Conservation (phyloP, 30 jellyfish, hydroid and myxozoan species). For the Hydractinia echinata region DNA sequence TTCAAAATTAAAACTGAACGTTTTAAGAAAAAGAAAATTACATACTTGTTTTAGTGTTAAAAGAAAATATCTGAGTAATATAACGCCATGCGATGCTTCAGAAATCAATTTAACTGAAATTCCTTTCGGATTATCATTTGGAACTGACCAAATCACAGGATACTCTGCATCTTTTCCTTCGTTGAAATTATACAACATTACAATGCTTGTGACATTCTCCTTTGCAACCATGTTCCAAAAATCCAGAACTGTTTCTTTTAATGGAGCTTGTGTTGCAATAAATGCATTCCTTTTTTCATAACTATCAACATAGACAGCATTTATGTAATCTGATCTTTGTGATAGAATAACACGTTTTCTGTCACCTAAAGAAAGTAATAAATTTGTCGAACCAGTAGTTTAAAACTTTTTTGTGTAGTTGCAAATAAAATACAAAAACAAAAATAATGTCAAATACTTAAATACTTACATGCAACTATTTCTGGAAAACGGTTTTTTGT, state of each 20-base stretch:
- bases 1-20: no score
- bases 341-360: background rate
- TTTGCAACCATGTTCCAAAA: conserved; percentile 85
- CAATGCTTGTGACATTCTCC: conserved; percentile 45
- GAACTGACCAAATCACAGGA: conserved; percentile 39
- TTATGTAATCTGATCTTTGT: conserved; percentile 51
- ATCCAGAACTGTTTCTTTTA: conserved; percentile 28
- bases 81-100: no score
- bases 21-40: no score
- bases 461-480: conserved; percentile 2
- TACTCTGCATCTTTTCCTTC: conserved; percentile 30
- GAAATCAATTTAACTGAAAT: no score
- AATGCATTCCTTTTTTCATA: conserved; percentile 28
- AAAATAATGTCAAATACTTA: background rate
- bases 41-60: no score
- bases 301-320: conserved; percentile 62
- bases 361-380: background rate
- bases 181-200: conserved; percentile 48
- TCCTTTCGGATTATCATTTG: no score
- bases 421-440: background rate
- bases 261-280: conserved; percentile 83
- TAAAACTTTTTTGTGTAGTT: background rate
- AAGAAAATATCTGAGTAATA: no score
- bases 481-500: background rate
- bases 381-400: background rate